Evolutionary conservation across 1,140 invertebrate genomes (phyloP).

Genomic region (Diabrotica virgifera): DNA sequence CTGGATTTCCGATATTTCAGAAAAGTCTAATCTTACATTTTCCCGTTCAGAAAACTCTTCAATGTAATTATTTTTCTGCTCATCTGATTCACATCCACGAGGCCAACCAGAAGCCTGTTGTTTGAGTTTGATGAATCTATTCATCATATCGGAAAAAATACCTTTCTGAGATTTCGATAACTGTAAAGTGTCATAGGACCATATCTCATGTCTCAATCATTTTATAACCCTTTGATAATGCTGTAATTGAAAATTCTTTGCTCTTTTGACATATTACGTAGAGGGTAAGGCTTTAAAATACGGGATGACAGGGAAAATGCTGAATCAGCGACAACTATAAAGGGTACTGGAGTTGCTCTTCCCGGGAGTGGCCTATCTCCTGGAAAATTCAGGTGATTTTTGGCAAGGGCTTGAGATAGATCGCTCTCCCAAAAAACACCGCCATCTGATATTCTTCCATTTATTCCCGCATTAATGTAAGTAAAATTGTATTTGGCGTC

Average conservation of each 20-base stretch:
- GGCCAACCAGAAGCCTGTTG: slow-evolving; percentile 43
- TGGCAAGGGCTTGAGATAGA: slow-evolving; percentile 29
- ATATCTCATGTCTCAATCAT: no score
- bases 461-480: slow-evolving; percentile 43
- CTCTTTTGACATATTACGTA: no score
- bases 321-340: slow-evolving; percentile 44
- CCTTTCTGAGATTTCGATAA: no score
- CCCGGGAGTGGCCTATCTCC: slow-evolving; percentile 24
- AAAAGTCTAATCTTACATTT: slow-evolving; percentile 43
- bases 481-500: slow-evolving; percentile 37
- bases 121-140: slow-evolving; percentile 46
- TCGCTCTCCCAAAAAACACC: slow-evolving; percentile 27
- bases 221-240: no score
- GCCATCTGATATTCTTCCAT: slow-evolving; percentile 41
- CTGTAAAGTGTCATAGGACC: no score
- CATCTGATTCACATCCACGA: slow-evolving; percentile 32
- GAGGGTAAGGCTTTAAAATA: no score
- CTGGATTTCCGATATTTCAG: slow-evolving; percentile 46
- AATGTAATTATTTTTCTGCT: slow-evolving; percentile 42
- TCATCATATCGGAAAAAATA: slow-evolving; percentile 41
- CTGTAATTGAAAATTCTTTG: no score
- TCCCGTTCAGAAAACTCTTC: slow-evolving; percentile 40
- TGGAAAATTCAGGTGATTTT: slow-evolving; percentile 37
- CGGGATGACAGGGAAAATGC: slow-evolving; percentile 21
- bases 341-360: slow-evolving; percentile 31